Percentiles rank a stretch among this genome's conserved stretches.
Conservation (phyloP, 2,888 invertebrate genomes). For the Perizoma affinitatum region DNA sequence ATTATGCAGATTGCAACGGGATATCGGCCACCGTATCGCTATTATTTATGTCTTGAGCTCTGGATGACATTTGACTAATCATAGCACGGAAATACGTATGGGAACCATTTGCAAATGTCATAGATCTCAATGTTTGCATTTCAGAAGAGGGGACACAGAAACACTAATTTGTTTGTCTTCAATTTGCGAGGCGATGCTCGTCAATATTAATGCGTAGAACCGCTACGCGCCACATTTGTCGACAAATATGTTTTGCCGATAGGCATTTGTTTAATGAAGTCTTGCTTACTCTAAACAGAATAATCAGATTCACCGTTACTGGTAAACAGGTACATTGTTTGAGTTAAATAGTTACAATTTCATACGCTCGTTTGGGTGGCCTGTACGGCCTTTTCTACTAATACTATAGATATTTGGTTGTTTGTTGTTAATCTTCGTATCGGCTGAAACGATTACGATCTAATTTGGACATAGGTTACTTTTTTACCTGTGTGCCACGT, state of each 20-base stretch:
- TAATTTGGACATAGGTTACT: too few relatives aligned
- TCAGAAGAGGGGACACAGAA: slow-evolving; percentile 1
- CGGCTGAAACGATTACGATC: too few relatives aligned
- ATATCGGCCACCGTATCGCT: slow-evolving; percentile 32
- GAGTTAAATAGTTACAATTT: slow-evolving; percentile 1
- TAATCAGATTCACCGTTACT: slow-evolving; percentile 4
- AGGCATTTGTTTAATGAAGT: slow-evolving; percentile 8
- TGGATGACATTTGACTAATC: slow-evolving; percentile 31
- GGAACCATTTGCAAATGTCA: slow-evolving; percentile 22
- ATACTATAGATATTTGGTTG: too few relatives aligned
- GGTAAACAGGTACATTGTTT: slow-evolving; percentile 4
- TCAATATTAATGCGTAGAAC: slow-evolving; percentile 11
- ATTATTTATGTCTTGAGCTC: slow-evolving; percentile 27
- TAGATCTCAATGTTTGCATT: slow-evolving; percentile 7
- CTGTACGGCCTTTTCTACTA: not conserved
- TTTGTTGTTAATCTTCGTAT: too few relatives aligned
- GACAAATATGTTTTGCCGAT: slow-evolving; percentile 9
- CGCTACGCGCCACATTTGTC: slow-evolving; percentile 8
- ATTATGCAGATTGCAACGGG: slow-evolving; percentile 33
- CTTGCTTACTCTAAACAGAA: not conserved
- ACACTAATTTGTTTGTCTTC: slow-evolving; percentile 8
- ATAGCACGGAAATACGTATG: slow-evolving; percentile 16
- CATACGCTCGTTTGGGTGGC: too few relatives aligned
- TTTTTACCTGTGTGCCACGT: too few relatives aligned
- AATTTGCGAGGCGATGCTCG: slow-evolving; percentile 3